phyloP scores from a whole-genome alignment of 2,113 vertebrate species.

The Cephalopterus ornatus region DNA sequence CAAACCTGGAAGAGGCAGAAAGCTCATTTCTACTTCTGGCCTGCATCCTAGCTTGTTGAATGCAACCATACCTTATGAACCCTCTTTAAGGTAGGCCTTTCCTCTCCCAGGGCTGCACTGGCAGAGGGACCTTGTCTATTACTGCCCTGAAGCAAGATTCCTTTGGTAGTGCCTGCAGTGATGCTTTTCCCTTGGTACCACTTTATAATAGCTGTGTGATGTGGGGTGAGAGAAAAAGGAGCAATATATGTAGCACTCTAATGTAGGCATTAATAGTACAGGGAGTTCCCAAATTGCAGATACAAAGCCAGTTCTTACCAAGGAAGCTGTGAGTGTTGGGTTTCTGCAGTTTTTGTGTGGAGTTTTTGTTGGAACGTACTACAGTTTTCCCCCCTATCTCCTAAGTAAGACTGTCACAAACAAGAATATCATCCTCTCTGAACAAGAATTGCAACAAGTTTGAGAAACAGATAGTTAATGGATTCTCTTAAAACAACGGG shows the following conservation, averaged over 20 bases:
- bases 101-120: neutral
- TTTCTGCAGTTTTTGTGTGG: neutral
- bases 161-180: neutral
- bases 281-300: neutral
- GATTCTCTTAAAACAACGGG: neutral
- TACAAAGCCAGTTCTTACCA: neutral
- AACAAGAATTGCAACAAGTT: neutral
- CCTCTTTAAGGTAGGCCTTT: neutral
- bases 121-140: neutral
- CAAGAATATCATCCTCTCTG: neutral
- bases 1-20: neutral
- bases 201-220: neutral
- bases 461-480: neutral
- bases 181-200: neutral
- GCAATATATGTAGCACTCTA: neutral
- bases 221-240: neutral
- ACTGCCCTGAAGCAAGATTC: neutral
- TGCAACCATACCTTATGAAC: neutral
- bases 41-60: neutral
- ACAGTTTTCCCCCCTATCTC: neutral
- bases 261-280: neutral
- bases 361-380: neutral
- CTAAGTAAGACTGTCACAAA: neutral
- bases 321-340: fast-evolving
- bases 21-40: neutral